These are phyloP conservation scores for Pleuronectes platessa DNA, from an alignment of 2,113 vertebrate genomes.

Conservation along the genomic window DNA sequence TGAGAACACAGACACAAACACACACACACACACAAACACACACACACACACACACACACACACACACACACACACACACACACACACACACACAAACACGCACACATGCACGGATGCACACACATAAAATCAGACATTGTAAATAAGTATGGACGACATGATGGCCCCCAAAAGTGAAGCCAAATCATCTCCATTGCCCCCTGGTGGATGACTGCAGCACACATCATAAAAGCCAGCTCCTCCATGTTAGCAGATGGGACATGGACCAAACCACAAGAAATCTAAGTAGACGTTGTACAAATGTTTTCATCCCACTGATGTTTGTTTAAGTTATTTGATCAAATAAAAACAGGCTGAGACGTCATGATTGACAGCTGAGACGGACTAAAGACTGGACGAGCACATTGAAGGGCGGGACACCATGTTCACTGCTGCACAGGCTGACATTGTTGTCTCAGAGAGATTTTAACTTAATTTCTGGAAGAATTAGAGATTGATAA, in stretches of 20 bases:
- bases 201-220: not conserved
- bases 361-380: not conserved
- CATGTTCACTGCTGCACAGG: too few species aligned
- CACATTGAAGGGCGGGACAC: not conserved
- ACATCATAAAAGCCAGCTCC: not conserved
- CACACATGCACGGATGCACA: not conserved
- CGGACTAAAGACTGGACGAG: not conserved
- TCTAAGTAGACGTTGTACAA: too few species aligned
- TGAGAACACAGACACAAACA: constrained; percentile 31
- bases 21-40: not conserved
- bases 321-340: too few species aligned
- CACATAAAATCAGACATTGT: not conserved
- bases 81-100: too few species aligned
- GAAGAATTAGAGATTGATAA: too few species aligned
- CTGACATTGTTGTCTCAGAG: not conserved
- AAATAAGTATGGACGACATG: too few species aligned
- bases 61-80: too few species aligned
- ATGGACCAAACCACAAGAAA: too few species aligned
- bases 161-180: not conserved
- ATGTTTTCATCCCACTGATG: too few species aligned
- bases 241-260: not conserved
- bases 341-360: too few species aligned
- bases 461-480: too few species aligned
- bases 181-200: not conserved
- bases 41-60: too few species aligned